Base-by-base conservation (phyloP, 2,888 invertebrate genomes). In the Kryphioiulus occultus region DNA sequence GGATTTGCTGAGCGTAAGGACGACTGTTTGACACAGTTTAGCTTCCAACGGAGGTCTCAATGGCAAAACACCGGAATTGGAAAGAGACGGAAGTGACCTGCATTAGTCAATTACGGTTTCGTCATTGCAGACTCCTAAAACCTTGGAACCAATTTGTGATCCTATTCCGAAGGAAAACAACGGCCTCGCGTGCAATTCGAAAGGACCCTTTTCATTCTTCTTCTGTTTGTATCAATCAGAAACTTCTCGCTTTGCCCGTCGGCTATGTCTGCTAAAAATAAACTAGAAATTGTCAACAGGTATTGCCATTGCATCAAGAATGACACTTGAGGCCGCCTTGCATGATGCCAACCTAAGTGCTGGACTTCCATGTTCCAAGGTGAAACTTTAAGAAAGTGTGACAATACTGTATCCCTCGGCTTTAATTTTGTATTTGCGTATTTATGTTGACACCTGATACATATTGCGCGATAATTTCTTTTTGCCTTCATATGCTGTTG, bases 51-150 rank as follows among this genome's bases (percentile, higher is more conserved):
- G 59, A 59, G n/a, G 59, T n/a, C 59, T n/a, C 59, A n/a, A n/a
- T n/a, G 59, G 59, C 59, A 59, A 42, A 59, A 59, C 9, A 22
- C n/a, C n/a, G 59, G 7, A 59, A 59, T 59, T 59, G 59, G n/a
- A 3, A 59, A 59, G n/a, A 59, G 59, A 59, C 59, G 59, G 59
- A 59, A 59, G 59, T 59, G 59, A 59, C 59, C 59, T 59, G 59
- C 59, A 59, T 59, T 22, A n/a, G 59, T 59, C 59, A 59, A 59
- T 59, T 59, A 59, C n/a, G 19, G 7, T 59, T 59, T 59, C 59
- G n/a, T 59, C 59, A 59, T 17, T 4, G 3, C 19, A n/a, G 59
- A 59, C n/a, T 3, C 59, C n/a, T 4, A 3, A 59, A 59, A 59
- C 59, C 59, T 59, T 59, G 59, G n/a, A 17, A 59, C 59, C n/a